A percentile compares a stretch with the other conserved stretches of the same genome.
Evolutionary conservation across 1,140 invertebrate species (phyloP).

Genomic region (Dufourea novaeangliae): DNA sequence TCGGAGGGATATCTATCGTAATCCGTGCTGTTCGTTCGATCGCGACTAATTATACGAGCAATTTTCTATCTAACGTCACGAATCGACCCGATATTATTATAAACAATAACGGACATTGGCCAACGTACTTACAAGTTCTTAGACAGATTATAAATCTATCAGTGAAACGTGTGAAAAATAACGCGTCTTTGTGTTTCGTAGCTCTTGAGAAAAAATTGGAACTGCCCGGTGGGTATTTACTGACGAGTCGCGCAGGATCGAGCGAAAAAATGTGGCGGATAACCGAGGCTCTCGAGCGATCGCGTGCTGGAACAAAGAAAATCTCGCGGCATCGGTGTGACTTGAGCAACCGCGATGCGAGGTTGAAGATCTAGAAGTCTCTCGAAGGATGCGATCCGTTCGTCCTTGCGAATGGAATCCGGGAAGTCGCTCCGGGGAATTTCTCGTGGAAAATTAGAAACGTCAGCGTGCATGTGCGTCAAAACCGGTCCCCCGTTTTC

Average conservation of each 20-base stretch:
- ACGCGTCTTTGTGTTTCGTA: neutral
- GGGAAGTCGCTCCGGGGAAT: constrained; percentile 62
- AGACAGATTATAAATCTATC: no score
- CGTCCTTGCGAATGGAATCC: constrained; percentile 73
- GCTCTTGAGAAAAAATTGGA: constrained; percentile 10
- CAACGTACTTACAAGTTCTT: no score
- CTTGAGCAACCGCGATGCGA: constrained; percentile 49
- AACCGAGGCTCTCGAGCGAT: constrained; percentile 3
- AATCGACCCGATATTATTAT: neutral
- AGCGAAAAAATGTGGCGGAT: constrained; percentile 42
- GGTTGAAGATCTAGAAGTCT: constrained; percentile 58
- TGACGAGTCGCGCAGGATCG: constrained; percentile 36
- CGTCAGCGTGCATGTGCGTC: neutral
- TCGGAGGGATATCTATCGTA: constrained; percentile 51
- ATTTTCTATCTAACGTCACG: constrained; percentile 21
- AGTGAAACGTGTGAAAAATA: constrained; percentile 3
- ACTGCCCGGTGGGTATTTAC: constrained; percentile 49
- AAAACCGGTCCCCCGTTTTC: constrained; percentile 21
- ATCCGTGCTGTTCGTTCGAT: constrained; percentile 52
- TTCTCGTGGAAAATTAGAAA: constrained; percentile 35
- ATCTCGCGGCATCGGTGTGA: constrained; percentile 68
- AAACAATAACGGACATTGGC: no score
- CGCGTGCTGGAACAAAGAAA: constrained; percentile 48
- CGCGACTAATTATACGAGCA: constrained; percentile 49
- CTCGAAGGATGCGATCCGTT: constrained; percentile 69